Evolutionary conservation across 2,113 vertebrate species (phyloP).

Genomic region (Acanthisitta chloris): DNA sequence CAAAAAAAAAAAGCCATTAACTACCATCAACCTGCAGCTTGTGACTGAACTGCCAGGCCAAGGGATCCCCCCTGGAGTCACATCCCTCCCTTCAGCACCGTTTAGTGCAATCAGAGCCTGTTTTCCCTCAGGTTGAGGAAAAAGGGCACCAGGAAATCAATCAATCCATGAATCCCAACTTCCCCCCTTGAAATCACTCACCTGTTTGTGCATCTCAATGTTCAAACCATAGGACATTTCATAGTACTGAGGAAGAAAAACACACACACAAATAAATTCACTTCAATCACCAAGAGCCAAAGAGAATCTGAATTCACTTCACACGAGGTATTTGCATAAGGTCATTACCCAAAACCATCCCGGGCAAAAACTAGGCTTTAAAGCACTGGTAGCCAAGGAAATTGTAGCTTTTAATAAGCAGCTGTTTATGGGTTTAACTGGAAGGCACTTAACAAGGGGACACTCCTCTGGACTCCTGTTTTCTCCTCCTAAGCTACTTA

Average conservation of each 20-base stretch:
- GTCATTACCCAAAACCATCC: slow-evolving; percentile 18
- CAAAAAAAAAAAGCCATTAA: not conserved
- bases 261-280: not conserved
- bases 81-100: not conserved
- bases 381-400: not conserved
- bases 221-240: slow-evolving; percentile 99
- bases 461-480: slow-evolving; percentile 20
- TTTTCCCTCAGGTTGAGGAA: not conserved
- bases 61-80: not conserved
- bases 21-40: not conserved
- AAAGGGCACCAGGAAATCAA: not conserved
- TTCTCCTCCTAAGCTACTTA: slow-evolving; percentile 23
- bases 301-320: not conserved
- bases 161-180: not conserved
- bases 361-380: not conserved
- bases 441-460: not conserved
- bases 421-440: not conserved
- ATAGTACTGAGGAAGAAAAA: slow-evolving; percentile 83
- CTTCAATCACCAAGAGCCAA: not conserved
- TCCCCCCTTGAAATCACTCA: slow-evolving; percentile 66
- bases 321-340: not conserved
- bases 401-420: slow-evolving; percentile 8
- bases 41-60: rapidly evolving
- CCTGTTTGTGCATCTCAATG: slow-evolving; percentile 99
- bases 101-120: not conserved